Conservation (phyloP, 2,797 vertebrate genomes). For the Microcaecilia unicolor region DNA sequence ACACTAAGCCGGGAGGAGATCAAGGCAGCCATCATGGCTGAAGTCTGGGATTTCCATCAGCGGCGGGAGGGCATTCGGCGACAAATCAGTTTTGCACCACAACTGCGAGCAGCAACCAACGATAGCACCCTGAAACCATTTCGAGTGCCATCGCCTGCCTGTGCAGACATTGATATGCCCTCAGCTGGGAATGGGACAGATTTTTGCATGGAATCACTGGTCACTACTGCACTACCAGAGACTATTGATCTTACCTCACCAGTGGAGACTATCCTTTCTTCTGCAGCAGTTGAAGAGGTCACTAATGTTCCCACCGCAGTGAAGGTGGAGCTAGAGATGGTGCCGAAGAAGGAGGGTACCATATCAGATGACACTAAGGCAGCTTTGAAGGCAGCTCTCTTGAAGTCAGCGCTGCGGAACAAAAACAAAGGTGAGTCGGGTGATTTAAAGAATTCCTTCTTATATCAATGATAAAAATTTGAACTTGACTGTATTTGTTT, state of each 20-base stretch:
- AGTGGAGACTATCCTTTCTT: background rate
- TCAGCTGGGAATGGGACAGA: conserved; percentile 54
- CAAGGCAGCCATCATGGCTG: conserved; percentile 82
- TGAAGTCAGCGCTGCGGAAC: conserved; percentile 78
- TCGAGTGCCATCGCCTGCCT: conserved; percentile 30
- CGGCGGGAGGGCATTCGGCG: conserved; percentile 67
- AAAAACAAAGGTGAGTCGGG: conserved; percentile 63
- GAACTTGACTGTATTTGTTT: too few species aligned
- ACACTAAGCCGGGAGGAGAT: conserved; percentile 71
- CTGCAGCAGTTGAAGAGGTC: conserved; percentile 3
- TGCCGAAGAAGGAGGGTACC: conserved; percentile 71
- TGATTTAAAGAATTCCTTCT: too few species aligned
- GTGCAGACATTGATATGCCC: conserved; percentile 80
- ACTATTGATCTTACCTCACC: conserved; percentile 74
- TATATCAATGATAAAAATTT: too few species aligned
- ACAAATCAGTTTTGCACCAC: conserved; percentile 75
- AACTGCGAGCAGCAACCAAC: conserved; percentile 30
- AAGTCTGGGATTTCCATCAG: conserved; percentile 82
- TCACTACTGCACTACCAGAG: conserved; percentile 42
- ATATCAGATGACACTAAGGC: conserved; percentile 91
- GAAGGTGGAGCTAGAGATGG: conserved; percentile 44
- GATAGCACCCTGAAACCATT: conserved; percentile 32
- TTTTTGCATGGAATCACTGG: conserved; percentile 52
- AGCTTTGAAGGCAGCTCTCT: conserved; percentile 79
- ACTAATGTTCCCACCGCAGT: conserved; percentile 29